Evolutionary conservation across 1,140 invertebrate genomes (phyloP).

Genomic region (Caenorhabditis remanei): DNA sequence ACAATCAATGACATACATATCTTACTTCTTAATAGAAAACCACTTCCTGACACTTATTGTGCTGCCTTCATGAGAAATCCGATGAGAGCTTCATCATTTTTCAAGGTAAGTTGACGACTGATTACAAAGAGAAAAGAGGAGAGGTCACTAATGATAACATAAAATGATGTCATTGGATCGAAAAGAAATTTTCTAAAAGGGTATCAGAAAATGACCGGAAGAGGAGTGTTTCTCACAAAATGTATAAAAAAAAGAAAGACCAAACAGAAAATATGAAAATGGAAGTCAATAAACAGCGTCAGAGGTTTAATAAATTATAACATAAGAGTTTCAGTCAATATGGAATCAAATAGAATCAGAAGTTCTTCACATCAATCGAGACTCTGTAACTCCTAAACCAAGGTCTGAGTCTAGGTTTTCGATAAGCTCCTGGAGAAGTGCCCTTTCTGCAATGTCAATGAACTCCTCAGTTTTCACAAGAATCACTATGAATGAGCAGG

Average conservation of each 20-base stretch:
- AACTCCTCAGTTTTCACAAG: conserved; percentile 10
- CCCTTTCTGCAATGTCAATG: neutral
- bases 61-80: conserved; percentile 38
- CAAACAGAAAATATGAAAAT: too few relatives aligned
- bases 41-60: conserved; percentile 1
- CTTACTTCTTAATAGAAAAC: conserved; percentile 12
- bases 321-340: neutral
- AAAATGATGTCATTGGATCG: neutral
- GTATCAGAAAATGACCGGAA: neutral
- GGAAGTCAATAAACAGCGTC: neutral
- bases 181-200: neutral
- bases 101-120: neutral
- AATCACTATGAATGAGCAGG: conserved; percentile 6
- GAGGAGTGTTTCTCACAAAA: neutral
- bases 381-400: conserved; percentile 5
- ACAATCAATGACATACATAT: conserved; percentile 33
- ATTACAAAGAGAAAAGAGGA: neutral
- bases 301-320: neutral
- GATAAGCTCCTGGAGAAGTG: conserved; percentile 35
- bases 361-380: conserved; percentile 21
- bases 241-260: too few relatives aligned
- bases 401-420: conserved; percentile 36
- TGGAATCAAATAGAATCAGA: conserved; percentile 44
- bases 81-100: conserved; percentile 1
- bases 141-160: conserved; percentile 1